phyloP scores from a whole-genome alignment of 2,797 vertebrate genomes.

The Pseudomugil gertrudae region DNA sequence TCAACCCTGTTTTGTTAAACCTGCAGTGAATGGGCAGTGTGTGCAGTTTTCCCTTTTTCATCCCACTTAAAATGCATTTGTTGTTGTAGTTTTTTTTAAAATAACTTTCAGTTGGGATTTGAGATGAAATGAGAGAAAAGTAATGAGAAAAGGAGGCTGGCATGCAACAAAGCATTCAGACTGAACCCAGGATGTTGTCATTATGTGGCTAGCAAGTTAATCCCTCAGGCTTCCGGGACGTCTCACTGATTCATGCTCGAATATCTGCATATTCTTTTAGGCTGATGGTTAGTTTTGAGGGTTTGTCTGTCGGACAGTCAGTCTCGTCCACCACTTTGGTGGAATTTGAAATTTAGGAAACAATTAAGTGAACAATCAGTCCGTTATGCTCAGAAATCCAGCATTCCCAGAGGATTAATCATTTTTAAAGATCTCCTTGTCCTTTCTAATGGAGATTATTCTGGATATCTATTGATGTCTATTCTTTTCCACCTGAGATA shows the following conservation, averaged over 20 bases:
- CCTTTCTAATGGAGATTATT: neutral
- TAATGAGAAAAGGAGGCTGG: slow-evolving; percentile 3
- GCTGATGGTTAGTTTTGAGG: neutral
- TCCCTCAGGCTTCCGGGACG: slow-evolving; percentile 4
- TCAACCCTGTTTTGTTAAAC: slow-evolving; percentile 34
- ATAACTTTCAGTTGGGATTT: neutral
- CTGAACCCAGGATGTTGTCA: neutral
- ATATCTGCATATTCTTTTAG: slow-evolving; percentile 8
- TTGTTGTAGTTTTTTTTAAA: slow-evolving; percentile 3
- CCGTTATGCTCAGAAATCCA: neutral
- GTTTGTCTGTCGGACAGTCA: neutral
- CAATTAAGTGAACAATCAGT: neutral
- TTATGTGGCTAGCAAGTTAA: slow-evolving; percentile 12
- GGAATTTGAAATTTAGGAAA: neutral
- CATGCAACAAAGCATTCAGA: slow-evolving; percentile 18
- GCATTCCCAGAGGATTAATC: neutral
- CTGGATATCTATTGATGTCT: neutral
- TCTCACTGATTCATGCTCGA: slow-evolving; percentile 4
- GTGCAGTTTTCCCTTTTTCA: slow-evolving; percentile 17
- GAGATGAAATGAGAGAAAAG: neutral
- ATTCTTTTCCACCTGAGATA: neutral
- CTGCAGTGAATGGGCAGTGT: slow-evolving; percentile 27
- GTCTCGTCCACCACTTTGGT: neutral
- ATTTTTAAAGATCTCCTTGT: neutral
- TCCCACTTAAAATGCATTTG: slow-evolving; percentile 23